Base-by-base conservation (phyloP, 2,113 vertebrate genomes). In the Pachyramphus minor region DNA sequence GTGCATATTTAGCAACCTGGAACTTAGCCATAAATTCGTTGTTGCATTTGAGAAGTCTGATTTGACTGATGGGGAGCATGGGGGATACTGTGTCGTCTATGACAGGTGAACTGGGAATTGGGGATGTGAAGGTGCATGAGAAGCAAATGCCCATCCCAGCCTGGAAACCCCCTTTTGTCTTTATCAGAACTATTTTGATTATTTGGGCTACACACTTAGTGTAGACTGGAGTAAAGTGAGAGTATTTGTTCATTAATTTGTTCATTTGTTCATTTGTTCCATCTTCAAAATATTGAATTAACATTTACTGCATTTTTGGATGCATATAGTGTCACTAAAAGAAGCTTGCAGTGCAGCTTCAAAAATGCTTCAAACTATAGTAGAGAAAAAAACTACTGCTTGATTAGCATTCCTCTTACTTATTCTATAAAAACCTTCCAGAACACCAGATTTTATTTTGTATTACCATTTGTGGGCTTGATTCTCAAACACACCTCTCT, bases 211-310 rank as follows among this genome's bases (percentile, higher is more conserved):
- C 71, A 52, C 11, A 5, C 20, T 82, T 80, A 41, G 18, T 33
- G 24, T 96, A 92, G 96, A 86, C 69, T 60, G 59, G 31, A 78
- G 42, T 90, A 71, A 80, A 94, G 58, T 80, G 62, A 59, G 39
- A 74, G 27, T 78, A 35, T 84, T 89, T 68, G 13, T 79, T 89
- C 62, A 24, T 41, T 66, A 72, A 75, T 50, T n/a, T n/a, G n/a
- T n/a, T n/a, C n/a, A n/a, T n/a, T n/a, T n/a, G n/a, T n/a, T n/a
- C n/a, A n/a, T n/a, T n/a, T n/a, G n/a, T n/a, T n/a, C n/a, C n/a
- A n/a, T n/a, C n/a, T n/a, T n/a, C n/a, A n/a, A n/a, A n/a, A 41
- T 14, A 20, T 62, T 84, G 59, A 95, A 89, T 47, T 87, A 90
- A 75, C 39, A 72, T 58, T 53, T 87, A 42, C 67, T 88, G 39